These are phyloP conservation scores for Spilarctia lutea DNA, from an alignment of 2,888 invertebrate species.

Conservation along the genomic window DNA sequence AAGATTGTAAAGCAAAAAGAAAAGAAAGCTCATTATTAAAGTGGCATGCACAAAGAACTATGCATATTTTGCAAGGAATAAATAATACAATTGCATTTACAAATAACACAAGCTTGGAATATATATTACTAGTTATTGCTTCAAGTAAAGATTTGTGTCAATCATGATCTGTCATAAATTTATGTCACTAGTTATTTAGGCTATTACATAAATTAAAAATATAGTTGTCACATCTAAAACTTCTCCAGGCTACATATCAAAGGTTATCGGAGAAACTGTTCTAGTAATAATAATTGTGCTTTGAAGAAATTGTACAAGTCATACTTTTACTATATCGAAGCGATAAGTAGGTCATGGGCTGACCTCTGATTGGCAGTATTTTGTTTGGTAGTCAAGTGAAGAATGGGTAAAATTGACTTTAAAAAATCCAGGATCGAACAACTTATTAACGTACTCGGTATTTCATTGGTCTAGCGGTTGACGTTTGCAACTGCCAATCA, in stretches of 20 bases:
- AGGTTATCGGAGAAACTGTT: constrained; percentile 67
- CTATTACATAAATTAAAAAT: background rate
- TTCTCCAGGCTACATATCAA: constrained; percentile 52
- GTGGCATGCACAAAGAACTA: no score
- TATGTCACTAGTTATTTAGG: background rate
- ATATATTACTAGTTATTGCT: no score
- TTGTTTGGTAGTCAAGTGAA: constrained; percentile 3
- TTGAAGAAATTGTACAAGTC: constrained; percentile 67
- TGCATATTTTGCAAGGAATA: no score
- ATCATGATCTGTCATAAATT: background rate
- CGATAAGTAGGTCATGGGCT: constrained; percentile 55
- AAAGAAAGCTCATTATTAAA: no score
- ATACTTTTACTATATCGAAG: constrained; percentile 57
- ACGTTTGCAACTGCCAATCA: no score
- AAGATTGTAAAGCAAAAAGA: no score
- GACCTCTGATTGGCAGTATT: constrained; percentile 15
- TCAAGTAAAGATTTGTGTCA: background rate
- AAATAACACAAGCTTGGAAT: no score
- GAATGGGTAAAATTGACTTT: background rate
- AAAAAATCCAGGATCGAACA: background rate
- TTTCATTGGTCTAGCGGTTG: no score
- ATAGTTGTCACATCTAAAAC: constrained; percentile 9
- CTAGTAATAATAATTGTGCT: constrained; percentile 58
- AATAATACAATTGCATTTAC: no score
- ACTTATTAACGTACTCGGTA: background rate